Percentiles rank a stretch among this genome's conserved stretches.
phyloP scores from a whole-genome alignment of 2,113 vertebrate genomes.

The Protobothrops mucrosquamatus region DNA sequence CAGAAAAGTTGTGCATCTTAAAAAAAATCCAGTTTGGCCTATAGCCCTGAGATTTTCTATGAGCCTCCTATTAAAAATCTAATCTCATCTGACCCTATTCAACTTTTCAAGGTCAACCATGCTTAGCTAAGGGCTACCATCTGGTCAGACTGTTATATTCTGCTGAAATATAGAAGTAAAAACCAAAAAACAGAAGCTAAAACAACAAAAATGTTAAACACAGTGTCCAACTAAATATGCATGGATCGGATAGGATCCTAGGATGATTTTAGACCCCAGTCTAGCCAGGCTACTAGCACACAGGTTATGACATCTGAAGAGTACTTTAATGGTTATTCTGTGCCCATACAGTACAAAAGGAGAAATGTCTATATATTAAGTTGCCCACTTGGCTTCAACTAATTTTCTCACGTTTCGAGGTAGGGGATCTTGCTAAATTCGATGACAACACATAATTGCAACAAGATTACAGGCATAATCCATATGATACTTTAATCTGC shows the following conservation, averaged over 20 bases:
- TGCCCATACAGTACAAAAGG: background rate
- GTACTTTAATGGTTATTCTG: background rate
- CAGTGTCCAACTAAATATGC: background rate
- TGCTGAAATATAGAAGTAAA: background rate
- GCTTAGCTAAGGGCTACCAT: background rate
- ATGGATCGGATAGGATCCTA: background rate
- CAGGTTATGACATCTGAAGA: background rate
- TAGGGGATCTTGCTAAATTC: background rate
- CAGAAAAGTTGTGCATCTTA: background rate
- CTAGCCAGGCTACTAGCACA: background rate
- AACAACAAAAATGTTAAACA: background rate
- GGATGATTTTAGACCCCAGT: background rate
- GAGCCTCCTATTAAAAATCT: background rate
- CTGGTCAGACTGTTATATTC: background rate
- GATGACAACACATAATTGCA: background rate
- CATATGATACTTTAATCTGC: slow-evolving; percentile 4
- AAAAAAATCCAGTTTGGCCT: background rate
- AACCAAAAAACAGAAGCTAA: background rate
- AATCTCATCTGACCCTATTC: background rate
- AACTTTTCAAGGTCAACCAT: background rate
- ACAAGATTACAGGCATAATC: background rate
- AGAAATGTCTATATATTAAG: background rate
- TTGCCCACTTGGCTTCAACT: background rate
- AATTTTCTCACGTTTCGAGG: background rate
- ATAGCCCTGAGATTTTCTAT: background rate